phyloP scores from a whole-genome alignment of 1,140 invertebrate species.

The Argopecten irradians region DNA sequence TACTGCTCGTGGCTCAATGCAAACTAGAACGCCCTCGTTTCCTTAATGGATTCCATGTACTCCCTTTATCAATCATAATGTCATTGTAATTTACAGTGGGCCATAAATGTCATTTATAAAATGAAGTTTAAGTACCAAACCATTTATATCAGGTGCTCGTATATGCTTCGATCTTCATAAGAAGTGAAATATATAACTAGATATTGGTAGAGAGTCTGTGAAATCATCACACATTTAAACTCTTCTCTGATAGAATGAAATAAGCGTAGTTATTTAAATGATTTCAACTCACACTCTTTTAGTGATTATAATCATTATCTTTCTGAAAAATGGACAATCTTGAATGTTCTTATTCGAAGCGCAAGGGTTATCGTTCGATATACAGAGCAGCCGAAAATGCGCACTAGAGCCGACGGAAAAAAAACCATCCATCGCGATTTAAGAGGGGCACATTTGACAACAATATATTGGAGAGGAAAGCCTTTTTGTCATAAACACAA shows the following conservation, averaged over 20 bases:
- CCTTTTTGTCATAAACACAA: background rate
- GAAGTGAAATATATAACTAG: background rate
- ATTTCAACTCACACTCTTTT: background rate
- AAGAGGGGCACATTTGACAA: background rate
- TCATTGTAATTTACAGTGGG: background rate
- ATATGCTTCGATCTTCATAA: background rate
- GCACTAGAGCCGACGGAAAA: background rate
- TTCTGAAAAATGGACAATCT: background rate
- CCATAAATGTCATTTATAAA: background rate
- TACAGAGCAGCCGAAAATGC: background rate
- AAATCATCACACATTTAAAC: background rate
- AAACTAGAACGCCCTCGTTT: background rate
- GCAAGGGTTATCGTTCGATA: background rate
- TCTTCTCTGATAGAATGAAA: background rate
- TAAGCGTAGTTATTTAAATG: background rate
- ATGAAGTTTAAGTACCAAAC: background rate
- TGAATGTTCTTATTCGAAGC: background rate
- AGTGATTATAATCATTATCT: background rate
- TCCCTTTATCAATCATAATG: background rate
- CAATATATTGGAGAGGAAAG: background rate
- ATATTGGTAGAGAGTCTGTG: background rate
- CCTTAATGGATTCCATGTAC: background rate
- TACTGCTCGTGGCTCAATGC: background rate
- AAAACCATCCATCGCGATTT: background rate
- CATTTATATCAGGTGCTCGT: background rate